Base-by-base conservation (phyloP, 2,797 vertebrate species). In the Discoglossus pictus region DNA sequence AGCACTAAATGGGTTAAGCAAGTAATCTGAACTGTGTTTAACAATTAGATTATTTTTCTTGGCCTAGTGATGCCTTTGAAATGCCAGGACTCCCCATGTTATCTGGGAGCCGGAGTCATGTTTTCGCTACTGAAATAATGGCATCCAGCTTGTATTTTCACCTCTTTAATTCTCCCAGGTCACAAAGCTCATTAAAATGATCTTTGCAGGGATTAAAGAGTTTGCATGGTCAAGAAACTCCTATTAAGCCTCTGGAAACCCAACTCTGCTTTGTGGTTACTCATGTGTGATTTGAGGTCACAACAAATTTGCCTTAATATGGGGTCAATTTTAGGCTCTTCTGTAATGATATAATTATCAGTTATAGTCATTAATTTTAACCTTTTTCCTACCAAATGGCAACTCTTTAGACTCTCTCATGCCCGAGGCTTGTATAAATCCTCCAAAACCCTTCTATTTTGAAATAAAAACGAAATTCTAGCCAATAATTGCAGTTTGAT, bases 41-140 rank as follows among this genome's bases (percentile, higher is more conserved):
- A 51, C 59, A 63, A 50, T 70, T 47, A n/a, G 35, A 42, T 63
- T 63, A 56, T 70, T 63, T 47, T 51, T 31, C 51, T 70, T 70
- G 68, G 60, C 60, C 60, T 31, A 2, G 44, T 44, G 51, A 23
- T 50, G 60, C 52, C 60, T 70, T 70, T 63, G 68, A 70, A 70
- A 70, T 58, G 60, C 60, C 68, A 51, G 60, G 50, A 58, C 58
- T 34, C 42, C 42, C 40, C 44, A 39, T 70, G 52, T 70, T 64
- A 63, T 70, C 52, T 50, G 60, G 23, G 68, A 63, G 68, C 31
- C 9, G 18, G 31, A 42, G 53, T 39, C 52, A 10, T 70, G 68
- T 70, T 70, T 56, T 63, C 58, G 68, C 68, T 70, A 70, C 68
- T 64, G 68, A 46, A 56, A 64, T 70, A 70, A 70, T 70, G 68